Percentiles rank a stretch among this genome's conserved stretches.
These are phyloP conservation scores for Hanleya hanleyi DNA, from an alignment of 2,888 invertebrate species.

Conservation along the genomic window DNA sequence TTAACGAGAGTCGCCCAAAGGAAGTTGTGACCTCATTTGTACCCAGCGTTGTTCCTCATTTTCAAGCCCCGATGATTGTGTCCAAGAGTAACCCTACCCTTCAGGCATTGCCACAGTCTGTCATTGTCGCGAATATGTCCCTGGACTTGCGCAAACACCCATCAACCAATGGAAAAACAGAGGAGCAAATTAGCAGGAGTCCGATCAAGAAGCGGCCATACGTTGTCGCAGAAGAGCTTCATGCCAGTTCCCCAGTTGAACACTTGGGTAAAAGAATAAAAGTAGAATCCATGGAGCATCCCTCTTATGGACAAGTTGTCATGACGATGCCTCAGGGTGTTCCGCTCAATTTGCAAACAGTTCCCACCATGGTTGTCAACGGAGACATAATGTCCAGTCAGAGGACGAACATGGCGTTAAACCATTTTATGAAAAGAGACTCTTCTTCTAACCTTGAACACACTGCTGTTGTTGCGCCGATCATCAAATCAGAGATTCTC, in stretches of 20 bases:
- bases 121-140: conserved; percentile 60
- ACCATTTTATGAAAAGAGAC: neutral
- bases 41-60: conserved; percentile 2
- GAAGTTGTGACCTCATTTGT: neutral
- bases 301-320: neutral
- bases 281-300: neutral
- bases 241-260: neutral
- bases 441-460: conserved; percentile 12
- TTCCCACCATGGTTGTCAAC: neutral
- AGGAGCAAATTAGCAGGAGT: conserved; percentile 62
- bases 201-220: conserved; percentile 71
- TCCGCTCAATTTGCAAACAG: neutral
- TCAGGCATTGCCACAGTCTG: conserved; percentile 41
- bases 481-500: conserved; percentile 13
- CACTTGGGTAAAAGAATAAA: neutral
- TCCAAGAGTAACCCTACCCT: neutral
- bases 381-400: neutral
- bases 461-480: conserved; percentile 25
- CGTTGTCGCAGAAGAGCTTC: conserved; percentile 42
- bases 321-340: neutral
- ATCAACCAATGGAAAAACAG: conserved; percentile 42
- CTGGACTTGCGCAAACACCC: conserved; percentile 60
- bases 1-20: neutral
- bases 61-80: neutral
- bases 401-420: neutral